phyloP scores from a whole-genome alignment of 2,888 invertebrate species.

The Cryptops parisi region DNA sequence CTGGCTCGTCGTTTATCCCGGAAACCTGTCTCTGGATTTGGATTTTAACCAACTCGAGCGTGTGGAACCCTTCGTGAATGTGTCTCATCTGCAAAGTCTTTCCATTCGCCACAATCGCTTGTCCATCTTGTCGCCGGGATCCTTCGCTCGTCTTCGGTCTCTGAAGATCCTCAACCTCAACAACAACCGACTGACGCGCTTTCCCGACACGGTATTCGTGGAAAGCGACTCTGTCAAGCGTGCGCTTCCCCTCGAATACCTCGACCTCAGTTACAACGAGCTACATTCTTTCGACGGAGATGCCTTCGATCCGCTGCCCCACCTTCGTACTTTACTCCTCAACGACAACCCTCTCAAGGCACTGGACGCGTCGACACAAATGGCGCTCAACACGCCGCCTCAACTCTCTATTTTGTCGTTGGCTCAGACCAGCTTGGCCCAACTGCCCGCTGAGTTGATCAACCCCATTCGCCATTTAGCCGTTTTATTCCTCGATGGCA shows the following conservation, averaged over 20 bases:
- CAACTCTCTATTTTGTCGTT: neutral
- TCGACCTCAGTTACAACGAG: constrained; percentile 16
- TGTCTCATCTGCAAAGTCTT: neutral
- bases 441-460: neutral
- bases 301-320: constrained; percentile 15
- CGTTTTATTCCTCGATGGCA: neutral
- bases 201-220: neutral
- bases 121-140: neutral
- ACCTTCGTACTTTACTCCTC: constrained; percentile 14
- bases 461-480: neutral
- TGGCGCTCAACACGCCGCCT: neutral
- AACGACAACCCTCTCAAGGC: constrained; percentile 12
- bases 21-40: neutral
- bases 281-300: constrained; percentile 5
- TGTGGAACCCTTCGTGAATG: neutral
- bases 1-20: neutral
- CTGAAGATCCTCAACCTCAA: neutral
- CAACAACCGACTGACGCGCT: neutral
- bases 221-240: neutral
- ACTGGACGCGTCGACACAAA: neutral
- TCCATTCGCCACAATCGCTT: neutral
- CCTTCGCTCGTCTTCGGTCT: neutral
- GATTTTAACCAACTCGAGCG: neutral
- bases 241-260: neutral
- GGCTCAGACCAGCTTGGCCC: neutral